phyloP scores from a whole-genome alignment of 2,888 invertebrate species.

The Myopa tessellatipennis region DNA sequence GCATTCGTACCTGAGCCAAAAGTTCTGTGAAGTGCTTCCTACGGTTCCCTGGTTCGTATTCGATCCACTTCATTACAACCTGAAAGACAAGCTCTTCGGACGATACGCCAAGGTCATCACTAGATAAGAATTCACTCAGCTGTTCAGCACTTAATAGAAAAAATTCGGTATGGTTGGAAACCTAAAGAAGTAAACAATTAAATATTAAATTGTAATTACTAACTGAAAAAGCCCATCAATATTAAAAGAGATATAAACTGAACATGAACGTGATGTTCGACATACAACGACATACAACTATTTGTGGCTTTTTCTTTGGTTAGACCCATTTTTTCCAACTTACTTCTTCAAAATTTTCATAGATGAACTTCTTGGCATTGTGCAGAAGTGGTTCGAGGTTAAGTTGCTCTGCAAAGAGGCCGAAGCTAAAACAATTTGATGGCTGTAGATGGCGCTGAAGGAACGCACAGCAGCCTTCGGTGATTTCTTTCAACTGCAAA shows the following conservation, averaged over 20 bases:
- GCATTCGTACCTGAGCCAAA: neutral
- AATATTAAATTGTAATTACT: no score
- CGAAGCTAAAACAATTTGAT: constrained; percentile 93
- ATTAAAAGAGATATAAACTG: no score
- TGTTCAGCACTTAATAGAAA: neutral
- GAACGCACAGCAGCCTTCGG: constrained; percentile 86
- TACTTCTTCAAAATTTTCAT: constrained; percentile 73
- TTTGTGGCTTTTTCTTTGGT: no score
- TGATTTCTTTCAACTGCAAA: constrained; percentile 86
- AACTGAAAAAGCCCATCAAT: no score
- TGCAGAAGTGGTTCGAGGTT: constrained; percentile 84
- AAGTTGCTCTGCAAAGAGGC: constrained; percentile 92
- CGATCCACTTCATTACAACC: neutral
- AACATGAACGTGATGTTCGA: no score
- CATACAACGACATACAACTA: no score
- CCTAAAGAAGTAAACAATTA: neutral
- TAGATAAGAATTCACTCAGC: neutral
- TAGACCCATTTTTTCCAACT: neutral
- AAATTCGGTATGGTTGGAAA: neutral
- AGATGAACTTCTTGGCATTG: constrained; percentile 86
- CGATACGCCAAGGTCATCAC: neutral
- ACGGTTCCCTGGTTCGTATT: neutral
- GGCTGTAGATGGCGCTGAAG: constrained; percentile 84
- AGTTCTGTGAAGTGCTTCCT: neutral
- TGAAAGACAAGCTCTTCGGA: neutral